Conservation (phyloP, 1,140 invertebrate species). For the Caenorhabditis brenneri region DNA sequence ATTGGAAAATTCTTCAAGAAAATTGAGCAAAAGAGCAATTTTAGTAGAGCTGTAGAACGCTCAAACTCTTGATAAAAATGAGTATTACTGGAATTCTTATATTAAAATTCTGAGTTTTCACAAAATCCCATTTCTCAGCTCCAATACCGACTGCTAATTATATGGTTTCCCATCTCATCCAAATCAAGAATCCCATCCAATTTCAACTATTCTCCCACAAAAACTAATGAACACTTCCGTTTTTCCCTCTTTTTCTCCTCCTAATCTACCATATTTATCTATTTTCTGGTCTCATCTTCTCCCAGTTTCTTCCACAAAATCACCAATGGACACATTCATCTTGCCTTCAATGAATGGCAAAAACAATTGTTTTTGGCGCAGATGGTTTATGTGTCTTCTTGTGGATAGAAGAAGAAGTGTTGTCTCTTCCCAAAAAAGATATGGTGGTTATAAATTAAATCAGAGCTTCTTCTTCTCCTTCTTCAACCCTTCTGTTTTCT, state of each 20-base stretch:
- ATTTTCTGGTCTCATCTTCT: background rate
- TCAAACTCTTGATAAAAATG: too few relatives aligned
- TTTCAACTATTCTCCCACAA: background rate
- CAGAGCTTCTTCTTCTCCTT: slow-evolving; percentile 36
- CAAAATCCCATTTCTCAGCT: too few relatives aligned
- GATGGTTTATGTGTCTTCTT: slow-evolving; percentile 15
- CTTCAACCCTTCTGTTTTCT: background rate
- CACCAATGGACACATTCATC: background rate
- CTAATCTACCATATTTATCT: slow-evolving; percentile 34
- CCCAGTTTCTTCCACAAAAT: slow-evolving; percentile 17
- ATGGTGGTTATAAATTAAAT: slow-evolving; percentile 44
- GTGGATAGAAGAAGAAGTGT: background rate
- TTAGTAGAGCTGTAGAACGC: too few relatives aligned
- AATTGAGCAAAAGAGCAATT: too few relatives aligned
- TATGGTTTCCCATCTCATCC: too few relatives aligned
- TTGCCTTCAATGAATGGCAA: slow-evolving; percentile 36
- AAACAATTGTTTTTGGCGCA: slow-evolving; percentile 43
- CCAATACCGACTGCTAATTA: too few relatives aligned
- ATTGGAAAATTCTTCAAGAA: background rate
- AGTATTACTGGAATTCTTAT: too few relatives aligned
- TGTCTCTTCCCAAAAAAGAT: background rate
- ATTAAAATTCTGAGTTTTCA: too few relatives aligned
- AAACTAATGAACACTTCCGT: slow-evolving; percentile 18
- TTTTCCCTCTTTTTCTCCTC: background rate
- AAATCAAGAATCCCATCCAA: background rate